Evolutionary conservation across 2,113 vertebrate genomes (phyloP).

Genomic region (Lipophrys pholis): DNA sequence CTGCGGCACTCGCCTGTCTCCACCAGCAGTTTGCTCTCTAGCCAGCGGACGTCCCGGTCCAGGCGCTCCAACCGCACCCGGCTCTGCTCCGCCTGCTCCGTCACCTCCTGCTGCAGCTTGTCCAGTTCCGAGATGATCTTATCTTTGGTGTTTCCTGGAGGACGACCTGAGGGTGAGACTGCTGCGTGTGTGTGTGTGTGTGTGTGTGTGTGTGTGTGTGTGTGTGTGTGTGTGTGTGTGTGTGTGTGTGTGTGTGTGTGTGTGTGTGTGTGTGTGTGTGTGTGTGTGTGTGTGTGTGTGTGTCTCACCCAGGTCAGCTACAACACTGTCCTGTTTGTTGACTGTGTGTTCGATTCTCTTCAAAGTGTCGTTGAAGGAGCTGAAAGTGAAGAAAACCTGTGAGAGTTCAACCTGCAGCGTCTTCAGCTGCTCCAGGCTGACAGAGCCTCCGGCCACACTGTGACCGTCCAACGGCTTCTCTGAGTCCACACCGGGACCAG

Average conservation of each 20-base stretch:
- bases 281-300: not conserved
- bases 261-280: not conserved
- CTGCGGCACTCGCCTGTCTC: slow-evolving; percentile 82
- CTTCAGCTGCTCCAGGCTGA: slow-evolving; percentile 84
- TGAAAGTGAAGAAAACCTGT: slow-evolving; percentile 87
- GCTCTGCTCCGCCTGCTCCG: slow-evolving; percentile 86
- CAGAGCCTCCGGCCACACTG: slow-evolving; percentile 85
- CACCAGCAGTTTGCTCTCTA: slow-evolving; percentile 74
- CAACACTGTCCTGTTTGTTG: slow-evolving; percentile 89
- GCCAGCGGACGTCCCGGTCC: slow-evolving; percentile 74
- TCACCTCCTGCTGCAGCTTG: slow-evolving; percentile 89
- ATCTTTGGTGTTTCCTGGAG: slow-evolving; percentile 86
- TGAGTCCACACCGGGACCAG: slow-evolving; percentile 57
- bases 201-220: too few relatives aligned
- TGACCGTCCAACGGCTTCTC: slow-evolving; percentile 89
- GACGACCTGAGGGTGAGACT: not conserved
- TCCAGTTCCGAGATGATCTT: slow-evolving; percentile 93
- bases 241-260: not conserved
- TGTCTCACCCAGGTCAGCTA: slow-evolving; percentile 83
- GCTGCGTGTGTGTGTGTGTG: too few relatives aligned
- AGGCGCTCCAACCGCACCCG: slow-evolving; percentile 83
- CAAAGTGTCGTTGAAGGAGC: slow-evolving; percentile 90
- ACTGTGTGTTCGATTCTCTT: slow-evolving; percentile 88
- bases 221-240: not conserved
- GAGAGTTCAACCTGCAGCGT: slow-evolving; percentile 88